Evolutionary conservation across 2,888 invertebrate species (phyloP), one percentile per base, ranked within the genome.

Genomic region (Trachelus tabidus): DNA sequence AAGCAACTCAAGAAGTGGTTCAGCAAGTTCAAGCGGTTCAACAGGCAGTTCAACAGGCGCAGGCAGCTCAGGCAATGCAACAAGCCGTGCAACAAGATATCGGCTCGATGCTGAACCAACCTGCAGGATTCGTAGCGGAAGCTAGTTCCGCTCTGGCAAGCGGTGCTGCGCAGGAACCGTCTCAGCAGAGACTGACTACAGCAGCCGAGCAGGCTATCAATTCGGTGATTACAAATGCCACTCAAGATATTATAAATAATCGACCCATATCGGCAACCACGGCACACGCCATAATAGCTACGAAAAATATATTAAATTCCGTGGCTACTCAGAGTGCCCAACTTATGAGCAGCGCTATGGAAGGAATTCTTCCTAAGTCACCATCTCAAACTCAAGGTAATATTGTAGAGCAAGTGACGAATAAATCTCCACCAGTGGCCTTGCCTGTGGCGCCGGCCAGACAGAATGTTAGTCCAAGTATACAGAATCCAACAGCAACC

Each of bases 381-480:
- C 90, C 91, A 0, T 80, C 88, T 3, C 56, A 56, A 9, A 81
- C 82, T 12, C 85, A 85, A 73, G 82, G 82, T 11, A 89, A 84
- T 35, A 90, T 90, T 0, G 90, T 87, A 33, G 91, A 91, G 34
- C 91, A 91, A 80, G 91, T 90, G 1, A 78, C 88, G 23, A 88
- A 86, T 76, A 91, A 91, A 73, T 88, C 90, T 4, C 85, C 91
- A 33, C 81, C 89, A 6, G 83, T 84, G 11, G 77, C 87, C 3
- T 78, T 86, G 74, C 82, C 87, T 1, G 86, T 88, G 74, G 79
- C 86, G n/a, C 82, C 86, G 56, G 90, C 12, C 91, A 92, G 83
- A 74, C 89, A 88, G 79, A 92, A 92, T 82, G 92, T 93, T 90
- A 93, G 93, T 85, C 93, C 93, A 82, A 93, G 93, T 33, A 93